A percentile compares a stretch with the other conserved stretches of the same genome.
Conservation (phyloP, 1,140 invertebrate genomes). For the Tribolium castaneum region DNA sequence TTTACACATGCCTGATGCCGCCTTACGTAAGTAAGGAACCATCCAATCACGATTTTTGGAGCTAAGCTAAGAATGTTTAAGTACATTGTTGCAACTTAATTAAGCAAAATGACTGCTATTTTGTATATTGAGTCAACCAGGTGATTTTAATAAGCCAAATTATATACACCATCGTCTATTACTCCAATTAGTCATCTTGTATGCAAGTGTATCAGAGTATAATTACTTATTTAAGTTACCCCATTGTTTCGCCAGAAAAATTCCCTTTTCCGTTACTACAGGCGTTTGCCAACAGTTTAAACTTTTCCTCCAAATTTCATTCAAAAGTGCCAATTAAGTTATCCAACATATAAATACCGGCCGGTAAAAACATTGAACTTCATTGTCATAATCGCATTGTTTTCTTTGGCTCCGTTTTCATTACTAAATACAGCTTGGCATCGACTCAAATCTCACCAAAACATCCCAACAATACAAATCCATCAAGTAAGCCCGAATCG, state of each 20-base stretch:
- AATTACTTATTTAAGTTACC: background rate
- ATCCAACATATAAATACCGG: background rate
- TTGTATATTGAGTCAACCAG: conserved; percentile 11
- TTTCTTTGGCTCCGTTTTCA: conserved; percentile 22
- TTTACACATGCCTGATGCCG: too few species aligned
- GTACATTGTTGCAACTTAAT: background rate
- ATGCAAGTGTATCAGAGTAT: conserved; percentile 9
- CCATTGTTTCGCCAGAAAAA: background rate
- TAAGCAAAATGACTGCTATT: conserved; percentile 9
- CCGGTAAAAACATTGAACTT: conserved; percentile 23
- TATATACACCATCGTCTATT: conserved; percentile 5
- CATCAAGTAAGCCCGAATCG: background rate
- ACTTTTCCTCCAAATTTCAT: background rate
- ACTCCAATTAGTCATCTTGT: conserved; percentile 32
- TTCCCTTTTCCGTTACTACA: background rate
- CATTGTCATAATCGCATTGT: conserved; percentile 19
- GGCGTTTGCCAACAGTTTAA: background rate
- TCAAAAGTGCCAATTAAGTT: conserved; percentile 10
- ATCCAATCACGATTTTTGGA: too few species aligned
- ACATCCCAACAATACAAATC: conserved; percentile 9
- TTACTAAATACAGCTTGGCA: conserved; percentile 30
- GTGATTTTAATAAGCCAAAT: conserved; percentile 26
- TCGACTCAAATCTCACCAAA: conserved; percentile 1
- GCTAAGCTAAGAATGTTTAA: background rate
- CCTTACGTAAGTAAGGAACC: too few species aligned